Conservation (phyloP, 2,797 vertebrate genomes). For the Propithecus perrieri region DNA sequence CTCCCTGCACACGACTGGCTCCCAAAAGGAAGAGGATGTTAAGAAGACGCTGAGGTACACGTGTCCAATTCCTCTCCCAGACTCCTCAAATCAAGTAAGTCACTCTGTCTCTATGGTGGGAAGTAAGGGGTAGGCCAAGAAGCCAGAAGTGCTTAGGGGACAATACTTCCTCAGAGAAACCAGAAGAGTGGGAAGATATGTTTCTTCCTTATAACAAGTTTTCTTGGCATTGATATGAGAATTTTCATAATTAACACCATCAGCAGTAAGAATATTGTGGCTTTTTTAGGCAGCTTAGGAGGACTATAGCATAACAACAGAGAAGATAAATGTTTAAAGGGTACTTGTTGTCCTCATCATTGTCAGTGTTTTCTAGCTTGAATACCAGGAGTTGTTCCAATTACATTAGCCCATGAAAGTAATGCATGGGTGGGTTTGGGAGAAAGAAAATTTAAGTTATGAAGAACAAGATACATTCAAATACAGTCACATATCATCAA, state of each 20-base stretch:
- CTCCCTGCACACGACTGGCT: neutral
- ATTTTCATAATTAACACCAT: constrained; percentile 21
- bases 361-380: neutral
- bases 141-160: neutral
- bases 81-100: neutral
- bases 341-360: neutral
- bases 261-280: neutral
- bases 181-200: neutral
- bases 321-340: neutral
- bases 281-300: neutral
- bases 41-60: neutral
- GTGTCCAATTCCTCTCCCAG: neutral
- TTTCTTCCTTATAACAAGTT: neutral
- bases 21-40: neutral
- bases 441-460: constrained; percentile 17
- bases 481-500: neutral
- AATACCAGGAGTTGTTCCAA: neutral
- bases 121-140: neutral
- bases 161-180: neutral
- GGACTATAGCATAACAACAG: neutral
- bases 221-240: neutral
- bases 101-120: neutral
- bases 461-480: constrained; percentile 11
- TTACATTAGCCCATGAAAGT: neutral
- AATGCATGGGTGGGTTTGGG: neutral